A percentile compares a stretch with the other conserved stretches of the same genome.
These are phyloP conservation scores for Lamellibrachia luymesi DNA, from an alignment of 1,140 invertebrate genomes.

Conservation along the genomic window DNA sequence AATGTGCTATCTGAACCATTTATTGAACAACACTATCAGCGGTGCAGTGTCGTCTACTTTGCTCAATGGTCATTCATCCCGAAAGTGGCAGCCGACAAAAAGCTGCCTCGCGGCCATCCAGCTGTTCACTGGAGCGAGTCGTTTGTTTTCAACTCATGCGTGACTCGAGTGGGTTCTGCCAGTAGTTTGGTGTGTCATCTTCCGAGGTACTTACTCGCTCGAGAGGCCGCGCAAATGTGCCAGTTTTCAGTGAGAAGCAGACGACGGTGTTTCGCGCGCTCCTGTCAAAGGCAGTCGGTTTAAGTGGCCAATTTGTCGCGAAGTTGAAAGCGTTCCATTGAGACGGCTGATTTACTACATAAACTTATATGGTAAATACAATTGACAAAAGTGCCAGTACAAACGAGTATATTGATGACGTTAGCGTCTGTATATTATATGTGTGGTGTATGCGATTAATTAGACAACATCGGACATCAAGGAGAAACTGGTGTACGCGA, in stretches of 20 bases:
- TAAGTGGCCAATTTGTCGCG: neutral
- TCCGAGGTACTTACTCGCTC: neutral
- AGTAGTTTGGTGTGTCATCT: neutral
- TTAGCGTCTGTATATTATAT: neutral
- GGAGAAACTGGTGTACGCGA: too few relatives aligned
- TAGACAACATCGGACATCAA: too few relatives aligned
- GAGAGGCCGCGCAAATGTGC: neutral
- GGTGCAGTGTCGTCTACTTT: neutral
- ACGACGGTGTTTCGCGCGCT: neutral
- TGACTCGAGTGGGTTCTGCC: neutral
- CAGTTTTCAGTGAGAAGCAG: neutral
- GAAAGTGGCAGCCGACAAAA: neutral
- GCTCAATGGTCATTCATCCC: neutral
- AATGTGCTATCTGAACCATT: too few relatives aligned
- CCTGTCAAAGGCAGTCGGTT: neutral
- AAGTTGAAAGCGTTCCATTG: neutral
- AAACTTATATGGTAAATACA: neutral
- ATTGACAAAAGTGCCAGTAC: neutral
- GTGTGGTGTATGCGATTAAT: neutral
- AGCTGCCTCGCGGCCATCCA: neutral
- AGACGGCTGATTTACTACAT: too few relatives aligned
- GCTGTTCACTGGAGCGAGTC: neutral
- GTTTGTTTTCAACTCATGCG: neutral
- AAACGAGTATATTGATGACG: too few relatives aligned
- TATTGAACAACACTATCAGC: too few relatives aligned